Conservation (phyloP, 1,140 invertebrate genomes). For the Tetranychus cinnabarinus region DNA sequence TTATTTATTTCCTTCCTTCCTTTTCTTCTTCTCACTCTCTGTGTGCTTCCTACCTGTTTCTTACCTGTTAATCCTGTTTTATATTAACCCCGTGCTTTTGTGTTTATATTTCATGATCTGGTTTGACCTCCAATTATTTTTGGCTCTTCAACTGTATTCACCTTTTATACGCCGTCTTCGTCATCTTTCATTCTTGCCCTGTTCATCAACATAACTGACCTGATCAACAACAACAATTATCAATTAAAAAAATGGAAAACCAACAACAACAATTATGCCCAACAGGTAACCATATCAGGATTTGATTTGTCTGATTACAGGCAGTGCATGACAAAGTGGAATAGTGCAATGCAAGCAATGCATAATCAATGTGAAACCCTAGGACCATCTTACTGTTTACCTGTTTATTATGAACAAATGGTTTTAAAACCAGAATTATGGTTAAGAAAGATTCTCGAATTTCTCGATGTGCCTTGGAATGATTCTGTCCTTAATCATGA, state of each 20-base stretch:
- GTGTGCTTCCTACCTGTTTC: too few species aligned
- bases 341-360: conserved; percentile 79
- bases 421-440: conserved; percentile 73
- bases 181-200: too few species aligned
- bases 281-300: conserved; percentile 80
- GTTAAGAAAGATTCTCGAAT: conserved; percentile 69
- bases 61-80: too few species aligned
- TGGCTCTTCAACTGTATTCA: not conserved
- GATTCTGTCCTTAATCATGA: conserved; percentile 91
- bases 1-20: not conserved
- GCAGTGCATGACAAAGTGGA: conserved; percentile 87
- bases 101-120: too few species aligned
- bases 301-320: conserved; percentile 81
- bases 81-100: too few species aligned
- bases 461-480: conserved; percentile 82
- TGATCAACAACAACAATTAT: too few species aligned
- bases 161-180: too few species aligned
- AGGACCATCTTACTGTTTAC: conserved; percentile 50
- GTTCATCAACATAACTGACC: too few species aligned
- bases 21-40: not conserved
- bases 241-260: too few species aligned
- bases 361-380: conserved; percentile 73
- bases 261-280: too few species aligned
- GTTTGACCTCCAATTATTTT: too few species aligned
- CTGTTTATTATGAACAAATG: conserved; percentile 85